Evolutionary conservation across 1,140 invertebrate species (phyloP).

Genomic region (Ericerus pela): DNA sequence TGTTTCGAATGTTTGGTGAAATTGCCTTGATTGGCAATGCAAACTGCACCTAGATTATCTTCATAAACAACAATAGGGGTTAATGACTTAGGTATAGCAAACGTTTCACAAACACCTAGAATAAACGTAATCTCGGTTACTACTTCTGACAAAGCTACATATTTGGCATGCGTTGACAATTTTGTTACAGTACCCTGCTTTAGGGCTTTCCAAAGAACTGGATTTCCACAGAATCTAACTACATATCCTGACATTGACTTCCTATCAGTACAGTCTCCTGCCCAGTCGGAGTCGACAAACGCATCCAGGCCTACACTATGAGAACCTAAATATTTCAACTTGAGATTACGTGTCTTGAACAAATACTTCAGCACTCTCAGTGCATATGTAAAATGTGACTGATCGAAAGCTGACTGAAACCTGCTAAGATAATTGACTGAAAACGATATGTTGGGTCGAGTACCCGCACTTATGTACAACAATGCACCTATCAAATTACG

Average conservation of each 20-base stretch:
- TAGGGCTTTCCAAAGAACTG: constrained; percentile 22
- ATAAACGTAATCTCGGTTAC: constrained; percentile 20
- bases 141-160: constrained; percentile 24
- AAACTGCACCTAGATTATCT: background rate
- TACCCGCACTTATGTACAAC: constrained; percentile 32
- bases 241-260: constrained; percentile 26
- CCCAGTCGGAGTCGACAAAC: constrained; percentile 28
- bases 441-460: constrained; percentile 34
- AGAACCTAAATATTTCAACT: constrained; percentile 5
- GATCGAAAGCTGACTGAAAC: constrained; percentile 29
- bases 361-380: constrained; percentile 34
- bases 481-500: constrained; percentile 29
- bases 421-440: constrained; percentile 32
- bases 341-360: constrained; percentile 25
- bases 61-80: background rate
- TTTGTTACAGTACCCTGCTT: constrained; percentile 24
- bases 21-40: background rate
- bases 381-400: constrained; percentile 30
- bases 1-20: background rate
- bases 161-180: constrained; percentile 26
- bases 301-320: too few relatives aligned
- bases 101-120: background rate
- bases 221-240: constrained; percentile 17
- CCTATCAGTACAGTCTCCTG: constrained; percentile 24
- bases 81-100: background rate